phyloP scores from a whole-genome alignment of 2,113 vertebrate genomes.

The Trogon melanurus region DNA sequence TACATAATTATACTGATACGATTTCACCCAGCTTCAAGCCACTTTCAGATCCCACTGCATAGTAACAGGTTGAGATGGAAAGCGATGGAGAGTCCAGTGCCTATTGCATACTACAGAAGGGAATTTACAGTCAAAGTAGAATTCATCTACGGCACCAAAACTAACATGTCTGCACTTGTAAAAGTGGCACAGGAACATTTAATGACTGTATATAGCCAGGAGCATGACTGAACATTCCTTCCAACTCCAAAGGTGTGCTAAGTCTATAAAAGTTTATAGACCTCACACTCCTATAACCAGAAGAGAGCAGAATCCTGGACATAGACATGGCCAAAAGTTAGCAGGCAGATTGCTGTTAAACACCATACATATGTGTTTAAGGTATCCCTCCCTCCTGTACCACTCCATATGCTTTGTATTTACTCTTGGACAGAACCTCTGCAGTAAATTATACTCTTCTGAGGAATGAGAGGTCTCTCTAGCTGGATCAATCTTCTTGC shows the following conservation, averaged over 20 bases:
- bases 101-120: background rate
- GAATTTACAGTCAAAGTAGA: background rate
- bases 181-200: background rate
- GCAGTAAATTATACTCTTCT: background rate
- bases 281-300: background rate
- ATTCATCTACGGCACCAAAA: background rate
- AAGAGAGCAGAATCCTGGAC: background rate
- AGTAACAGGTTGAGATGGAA: background rate
- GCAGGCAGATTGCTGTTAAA: background rate
- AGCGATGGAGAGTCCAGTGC: background rate
- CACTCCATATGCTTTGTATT: conserved; percentile 17
- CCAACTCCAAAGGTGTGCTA: background rate
- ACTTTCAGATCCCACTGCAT: background rate
- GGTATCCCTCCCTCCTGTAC: background rate
- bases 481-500: background rate
- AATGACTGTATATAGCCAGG: background rate
- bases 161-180: background rate
- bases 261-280: background rate
- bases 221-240: background rate
- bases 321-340: background rate
- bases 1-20: background rate
- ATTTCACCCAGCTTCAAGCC: background rate
- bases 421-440: background rate
- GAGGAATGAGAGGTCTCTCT: background rate
- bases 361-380: background rate